Evolutionary conservation across 1,140 invertebrate species (phyloP).

Genomic region (Leptinotarsa texana): DNA sequence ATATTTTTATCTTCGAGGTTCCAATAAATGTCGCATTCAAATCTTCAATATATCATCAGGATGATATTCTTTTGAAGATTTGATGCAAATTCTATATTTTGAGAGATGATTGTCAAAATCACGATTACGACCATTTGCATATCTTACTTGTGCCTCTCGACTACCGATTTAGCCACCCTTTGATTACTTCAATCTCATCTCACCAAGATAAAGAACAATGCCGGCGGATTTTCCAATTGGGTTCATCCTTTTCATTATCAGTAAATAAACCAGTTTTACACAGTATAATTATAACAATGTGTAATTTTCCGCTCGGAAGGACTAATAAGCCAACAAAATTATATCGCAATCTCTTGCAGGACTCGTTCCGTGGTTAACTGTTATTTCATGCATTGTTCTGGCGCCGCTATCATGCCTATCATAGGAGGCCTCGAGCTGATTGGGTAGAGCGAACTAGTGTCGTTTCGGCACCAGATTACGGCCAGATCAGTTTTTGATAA

Average conservation of each 20-base stretch:
- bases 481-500: constrained; percentile 13
- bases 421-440: constrained; percentile 36
- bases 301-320: constrained; percentile 24
- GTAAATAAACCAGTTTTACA: constrained; percentile 11
- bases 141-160: too few species aligned
- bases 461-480: constrained; percentile 22
- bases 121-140: too few species aligned
- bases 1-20: too few species aligned
- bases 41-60: too few species aligned
- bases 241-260: constrained; percentile 10
- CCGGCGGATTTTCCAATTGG: not conserved
- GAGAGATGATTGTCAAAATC: too few species aligned
- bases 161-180: not conserved
- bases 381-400: constrained; percentile 44
- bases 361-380: constrained; percentile 39
- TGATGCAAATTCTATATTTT: too few species aligned
- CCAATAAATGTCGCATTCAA: too few species aligned
- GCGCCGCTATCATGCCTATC: constrained; percentile 37
- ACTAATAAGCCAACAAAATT: constrained; percentile 37
- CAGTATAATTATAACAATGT: constrained; percentile 14
- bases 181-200: not conserved
- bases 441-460: constrained; percentile 36
- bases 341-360: constrained; percentile 36
- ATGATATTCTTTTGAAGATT: too few species aligned
- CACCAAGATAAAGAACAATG: not conserved